Conservation (phyloP, 1,140 invertebrate species). For the Heterodera carotae region DNA sequence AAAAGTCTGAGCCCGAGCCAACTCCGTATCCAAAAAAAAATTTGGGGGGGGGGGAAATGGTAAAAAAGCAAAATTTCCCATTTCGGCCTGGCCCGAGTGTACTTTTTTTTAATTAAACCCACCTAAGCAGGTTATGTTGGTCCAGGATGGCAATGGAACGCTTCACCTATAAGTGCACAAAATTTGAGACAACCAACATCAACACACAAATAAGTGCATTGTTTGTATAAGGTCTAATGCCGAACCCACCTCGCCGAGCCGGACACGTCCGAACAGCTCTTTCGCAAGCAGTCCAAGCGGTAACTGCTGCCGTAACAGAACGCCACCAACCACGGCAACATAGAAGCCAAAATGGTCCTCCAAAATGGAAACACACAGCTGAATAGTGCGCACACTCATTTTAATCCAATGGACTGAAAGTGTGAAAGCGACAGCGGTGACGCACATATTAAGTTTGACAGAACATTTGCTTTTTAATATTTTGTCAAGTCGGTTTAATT, state of each 20-base stretch:
- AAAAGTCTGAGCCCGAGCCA: too few species aligned
- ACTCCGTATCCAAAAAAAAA: too few species aligned
- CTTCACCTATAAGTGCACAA: too few species aligned
- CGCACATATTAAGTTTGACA: too few species aligned
- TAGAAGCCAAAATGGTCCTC: conserved; percentile 53
- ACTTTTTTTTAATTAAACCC: not conserved
- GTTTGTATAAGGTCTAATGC: not conserved
- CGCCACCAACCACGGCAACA: conserved; percentile 31
- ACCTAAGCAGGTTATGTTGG: conserved; percentile 42
- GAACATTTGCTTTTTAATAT: too few species aligned
- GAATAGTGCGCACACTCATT: conserved; percentile 23
- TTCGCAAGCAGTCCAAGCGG: conserved; percentile 25
- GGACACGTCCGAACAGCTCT: conserved; percentile 4
- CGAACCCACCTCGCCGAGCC: conserved; percentile 6
- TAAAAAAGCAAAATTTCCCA: too few species aligned
- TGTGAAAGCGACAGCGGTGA: too few species aligned
- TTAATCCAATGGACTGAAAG: not conserved
- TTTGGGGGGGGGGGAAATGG: not conserved
- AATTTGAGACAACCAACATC: too few species aligned
- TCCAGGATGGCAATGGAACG: conserved; percentile 46
- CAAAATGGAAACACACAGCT: conserved; percentile 43
- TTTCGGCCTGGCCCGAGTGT: too few species aligned
- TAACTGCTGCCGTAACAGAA: conserved; percentile 32
- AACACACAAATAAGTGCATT: conserved; percentile 31
- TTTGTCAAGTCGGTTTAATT: too few species aligned